A percentile compares a stretch with the other conserved stretches of the same genome.
Conservation (phyloP, 2,113 vertebrate species). For the Hyaena hyaena region DNA sequence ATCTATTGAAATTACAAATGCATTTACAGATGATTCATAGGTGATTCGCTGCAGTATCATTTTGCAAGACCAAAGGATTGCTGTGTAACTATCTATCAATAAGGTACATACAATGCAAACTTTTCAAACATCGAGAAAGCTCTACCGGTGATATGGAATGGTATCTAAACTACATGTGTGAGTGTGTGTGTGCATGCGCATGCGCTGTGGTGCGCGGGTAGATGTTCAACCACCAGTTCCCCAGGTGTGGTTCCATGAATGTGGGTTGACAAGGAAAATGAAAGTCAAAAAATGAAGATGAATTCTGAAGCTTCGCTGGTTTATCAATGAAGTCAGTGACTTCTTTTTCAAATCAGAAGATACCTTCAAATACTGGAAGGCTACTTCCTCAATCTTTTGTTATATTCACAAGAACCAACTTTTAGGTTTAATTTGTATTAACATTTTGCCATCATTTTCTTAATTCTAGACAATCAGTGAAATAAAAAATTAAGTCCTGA, state of each 20-base stretch:
- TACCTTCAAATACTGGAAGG: neutral
- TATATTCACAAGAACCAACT: neutral
- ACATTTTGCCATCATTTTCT: neutral
- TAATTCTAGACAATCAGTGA: neutral
- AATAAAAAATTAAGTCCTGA: slow-evolving; percentile 1
- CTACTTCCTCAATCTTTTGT: neutral
- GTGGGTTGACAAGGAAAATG: neutral
- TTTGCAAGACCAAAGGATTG: neutral
- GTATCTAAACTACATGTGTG: neutral
- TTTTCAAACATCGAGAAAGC: neutral
- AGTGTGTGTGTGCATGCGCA: neutral
- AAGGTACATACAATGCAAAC: neutral
- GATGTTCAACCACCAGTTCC: neutral
- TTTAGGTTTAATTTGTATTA: neutral
- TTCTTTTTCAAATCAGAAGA: neutral
- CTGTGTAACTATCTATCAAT: neutral
- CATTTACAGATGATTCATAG: neutral
- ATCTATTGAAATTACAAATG: neutral
- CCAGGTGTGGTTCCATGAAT: neutral
- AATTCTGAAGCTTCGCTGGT: neutral
- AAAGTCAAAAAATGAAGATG: neutral
- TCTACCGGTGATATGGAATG: neutral
- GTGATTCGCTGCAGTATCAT: neutral
- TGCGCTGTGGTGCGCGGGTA: neutral
- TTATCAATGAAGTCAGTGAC: neutral